A percentile compares a stretch with the other conserved stretches of the same genome.
Evolutionary conservation across 2,113 vertebrate genomes (phyloP).

Genomic region (Rutilus rutilus): DNA sequence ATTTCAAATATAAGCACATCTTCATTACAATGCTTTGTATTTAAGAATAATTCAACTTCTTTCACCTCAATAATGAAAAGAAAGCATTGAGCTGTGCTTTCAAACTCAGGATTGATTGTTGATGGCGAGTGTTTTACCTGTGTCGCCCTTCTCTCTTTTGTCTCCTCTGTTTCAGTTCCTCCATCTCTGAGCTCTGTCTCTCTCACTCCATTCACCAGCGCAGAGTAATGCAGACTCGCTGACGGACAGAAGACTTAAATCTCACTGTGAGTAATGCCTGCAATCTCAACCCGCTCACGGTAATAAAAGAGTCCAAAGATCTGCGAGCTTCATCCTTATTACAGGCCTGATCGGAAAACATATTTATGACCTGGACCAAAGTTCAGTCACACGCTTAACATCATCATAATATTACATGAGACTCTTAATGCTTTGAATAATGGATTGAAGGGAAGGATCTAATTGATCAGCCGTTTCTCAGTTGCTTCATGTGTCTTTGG

Average conservation of each 20-base stretch:
- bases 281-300: conserved; percentile 27
- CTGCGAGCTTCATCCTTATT: conserved; percentile 23
- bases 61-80: neutral
- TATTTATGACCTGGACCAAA: neutral
- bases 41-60: neutral
- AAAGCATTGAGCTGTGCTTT: neutral
- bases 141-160: conserved; percentile 68
- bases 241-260: conserved; percentile 7
- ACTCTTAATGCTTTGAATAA: neutral
- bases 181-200: conserved; percentile 58
- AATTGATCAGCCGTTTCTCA: neutral
- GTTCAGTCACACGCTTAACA: neutral
- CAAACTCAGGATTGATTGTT: neutral
- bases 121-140: conserved; percentile 56
- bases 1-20: neutral
- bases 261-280: conserved; percentile 45
- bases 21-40: neutral
- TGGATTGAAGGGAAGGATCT: neutral
- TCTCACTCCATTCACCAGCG: conserved; percentile 27
- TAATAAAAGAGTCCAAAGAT: conserved; percentile 72
- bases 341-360: conserved; percentile 19
- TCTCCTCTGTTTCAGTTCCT: conserved; percentile 66
- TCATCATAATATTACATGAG: neutral
- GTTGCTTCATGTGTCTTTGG: too few relatives aligned
- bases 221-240: neutral